These are phyloP conservation scores for Bombus waltoni DNA, from an alignment of 1,140 invertebrate genomes.

Conservation along the genomic window DNA sequence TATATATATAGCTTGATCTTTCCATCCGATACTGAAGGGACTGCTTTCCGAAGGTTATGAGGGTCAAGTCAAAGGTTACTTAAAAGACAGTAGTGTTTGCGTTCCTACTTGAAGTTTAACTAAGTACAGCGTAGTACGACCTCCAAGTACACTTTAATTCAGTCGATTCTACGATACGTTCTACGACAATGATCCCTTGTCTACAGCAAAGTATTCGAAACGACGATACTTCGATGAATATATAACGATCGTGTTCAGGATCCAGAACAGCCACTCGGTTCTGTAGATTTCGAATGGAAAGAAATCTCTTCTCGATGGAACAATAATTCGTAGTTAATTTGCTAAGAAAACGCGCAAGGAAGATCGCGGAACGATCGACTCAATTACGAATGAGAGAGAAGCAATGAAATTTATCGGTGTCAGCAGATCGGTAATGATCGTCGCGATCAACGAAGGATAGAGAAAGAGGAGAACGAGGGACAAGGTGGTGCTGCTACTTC, in stretches of 20 bases:
- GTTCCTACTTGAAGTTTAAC: background rate
- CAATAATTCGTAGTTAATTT: slow-evolving; percentile 16
- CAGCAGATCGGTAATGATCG: slow-evolving; percentile 57
- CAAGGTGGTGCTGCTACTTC: background rate
- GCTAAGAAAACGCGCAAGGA: background rate
- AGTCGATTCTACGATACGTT: background rate
- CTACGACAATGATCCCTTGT: background rate
- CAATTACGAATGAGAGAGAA: background rate
- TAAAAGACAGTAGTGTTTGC: background rate
- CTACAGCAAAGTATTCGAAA: background rate
- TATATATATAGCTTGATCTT: background rate
- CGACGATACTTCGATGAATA: background rate
- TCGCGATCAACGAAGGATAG: slow-evolving; percentile 39
- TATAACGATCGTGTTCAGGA: background rate
- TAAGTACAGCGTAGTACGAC: background rate
- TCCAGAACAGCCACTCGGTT: too few species aligned
- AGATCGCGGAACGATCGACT: background rate
- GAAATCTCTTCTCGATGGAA: background rate
- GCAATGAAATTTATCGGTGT: slow-evolving; percentile 50
- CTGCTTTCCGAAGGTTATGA: background rate
- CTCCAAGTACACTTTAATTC: background rate
- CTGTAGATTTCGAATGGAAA: too few species aligned
- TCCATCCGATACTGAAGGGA: background rate
- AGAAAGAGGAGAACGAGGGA: background rate
- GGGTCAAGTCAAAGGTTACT: background rate